Conservation (phyloP, 2,888 invertebrate genomes). For the Elysia crispata region DNA sequence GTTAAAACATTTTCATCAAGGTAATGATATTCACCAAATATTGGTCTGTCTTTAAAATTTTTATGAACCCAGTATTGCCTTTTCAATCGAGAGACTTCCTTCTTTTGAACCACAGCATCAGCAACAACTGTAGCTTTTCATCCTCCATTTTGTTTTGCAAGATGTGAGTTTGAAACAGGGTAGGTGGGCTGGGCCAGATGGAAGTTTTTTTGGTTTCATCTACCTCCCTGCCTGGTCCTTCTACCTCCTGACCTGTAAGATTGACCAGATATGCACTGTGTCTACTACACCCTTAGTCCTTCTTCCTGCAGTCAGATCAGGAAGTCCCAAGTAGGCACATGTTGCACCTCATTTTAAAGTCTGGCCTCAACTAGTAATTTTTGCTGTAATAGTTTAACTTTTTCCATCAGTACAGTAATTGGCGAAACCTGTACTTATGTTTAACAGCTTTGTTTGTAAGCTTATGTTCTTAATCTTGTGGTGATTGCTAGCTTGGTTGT, state of each 20-base stretch:
- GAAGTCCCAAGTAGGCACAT: too few species aligned
- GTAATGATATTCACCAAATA: conserved; percentile 33
- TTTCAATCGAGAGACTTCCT: conserved; percentile 20
- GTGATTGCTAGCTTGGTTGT: too few species aligned
- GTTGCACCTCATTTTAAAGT: too few species aligned
- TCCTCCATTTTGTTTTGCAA: conserved; percentile 24
- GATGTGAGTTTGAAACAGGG: conserved; percentile 6
- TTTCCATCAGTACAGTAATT: too few species aligned
- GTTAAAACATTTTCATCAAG: too few species aligned
- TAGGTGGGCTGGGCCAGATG: conserved; percentile 13
- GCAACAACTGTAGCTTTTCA: conserved; percentile 14
- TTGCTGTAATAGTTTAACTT: too few species aligned
- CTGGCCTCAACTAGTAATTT: too few species aligned
- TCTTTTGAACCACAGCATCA: conserved; percentile 20
- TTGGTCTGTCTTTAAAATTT: conserved; percentile 16
- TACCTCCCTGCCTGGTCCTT: conserved; percentile 6
- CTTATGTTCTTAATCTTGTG: too few species aligned
- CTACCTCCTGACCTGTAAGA: conserved; percentile 16
- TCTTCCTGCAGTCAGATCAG: too few species aligned
- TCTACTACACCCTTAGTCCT: too few species aligned
- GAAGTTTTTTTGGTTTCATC: not conserved
- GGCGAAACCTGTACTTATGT: too few species aligned
- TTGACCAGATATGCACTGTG: conserved; percentile 10
- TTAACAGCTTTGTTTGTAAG: too few species aligned
- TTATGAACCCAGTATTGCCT: conserved; percentile 26